Evolutionary conservation across 2,797 vertebrate genomes (phyloP).

Genomic region (Dromococcyx pavoninus): DNA sequence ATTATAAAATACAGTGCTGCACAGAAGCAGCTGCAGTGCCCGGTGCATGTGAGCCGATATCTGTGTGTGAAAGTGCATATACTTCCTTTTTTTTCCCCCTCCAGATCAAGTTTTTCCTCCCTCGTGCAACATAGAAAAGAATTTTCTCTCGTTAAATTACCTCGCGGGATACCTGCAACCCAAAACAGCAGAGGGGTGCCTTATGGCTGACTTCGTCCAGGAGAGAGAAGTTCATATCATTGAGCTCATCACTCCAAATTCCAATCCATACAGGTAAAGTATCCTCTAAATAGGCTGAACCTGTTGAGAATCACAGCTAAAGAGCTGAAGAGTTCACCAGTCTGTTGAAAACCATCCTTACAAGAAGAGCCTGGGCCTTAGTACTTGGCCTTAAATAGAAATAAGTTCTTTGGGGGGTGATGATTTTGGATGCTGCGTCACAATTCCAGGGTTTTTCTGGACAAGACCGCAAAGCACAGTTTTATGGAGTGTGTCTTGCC

Average conservation of each 20-base stretch:
- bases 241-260: constrained; percentile 91
- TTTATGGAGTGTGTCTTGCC: not conserved
- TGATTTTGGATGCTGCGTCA: not conserved
- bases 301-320: not conserved
- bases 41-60: not conserved
- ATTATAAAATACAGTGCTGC: rapidly evolving
- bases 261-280: constrained; percentile 84
- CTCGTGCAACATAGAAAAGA: constrained; percentile 89
- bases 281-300: not conserved
- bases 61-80: not conserved
- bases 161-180: constrained; percentile 90
- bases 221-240: constrained; percentile 91
- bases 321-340: not conserved
- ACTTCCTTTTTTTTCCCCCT: not conserved
- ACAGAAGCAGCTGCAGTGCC: rapidly evolving
- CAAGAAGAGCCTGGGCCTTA: not conserved
- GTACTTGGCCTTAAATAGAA: not conserved
- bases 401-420: not conserved
- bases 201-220: constrained; percentile 79
- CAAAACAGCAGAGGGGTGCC: constrained; percentile 87
- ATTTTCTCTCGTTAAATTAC: constrained; percentile 97
- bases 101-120: constrained; percentile 89
- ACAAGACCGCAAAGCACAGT: not conserved
- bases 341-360: not conserved
- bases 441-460: not conserved